These are phyloP conservation scores for Saguinus imperator DNA, from an alignment of 2,113 vertebrate genomes.

Conservation along the genomic window DNA sequence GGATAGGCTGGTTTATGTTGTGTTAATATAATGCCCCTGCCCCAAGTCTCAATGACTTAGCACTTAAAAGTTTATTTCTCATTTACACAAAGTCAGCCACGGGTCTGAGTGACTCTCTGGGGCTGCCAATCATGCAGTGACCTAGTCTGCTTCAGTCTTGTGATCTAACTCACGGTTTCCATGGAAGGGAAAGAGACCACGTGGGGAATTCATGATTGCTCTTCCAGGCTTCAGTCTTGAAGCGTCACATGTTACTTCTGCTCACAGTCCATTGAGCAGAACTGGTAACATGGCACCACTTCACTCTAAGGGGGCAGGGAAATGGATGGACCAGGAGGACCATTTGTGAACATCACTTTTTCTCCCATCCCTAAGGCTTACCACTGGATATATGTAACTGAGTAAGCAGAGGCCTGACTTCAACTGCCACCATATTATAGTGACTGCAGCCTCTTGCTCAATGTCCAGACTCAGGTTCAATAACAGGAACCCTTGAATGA, in stretches of 20 bases:
- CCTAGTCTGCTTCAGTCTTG: neutral
- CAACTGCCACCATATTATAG: neutral
- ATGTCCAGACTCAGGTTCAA: neutral
- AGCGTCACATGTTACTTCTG: neutral
- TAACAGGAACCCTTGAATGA: neutral
- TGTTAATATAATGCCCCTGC: neutral
- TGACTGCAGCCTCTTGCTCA: neutral
- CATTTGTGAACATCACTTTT: neutral
- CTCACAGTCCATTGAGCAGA: neutral
- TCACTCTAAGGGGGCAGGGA: neutral
- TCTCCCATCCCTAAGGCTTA: neutral
- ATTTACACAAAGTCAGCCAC: neutral
- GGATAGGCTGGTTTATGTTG: neutral
- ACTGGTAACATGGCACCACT: neutral
- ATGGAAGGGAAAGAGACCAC: neutral
- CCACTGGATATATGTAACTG: neutral
- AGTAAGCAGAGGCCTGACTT: neutral
- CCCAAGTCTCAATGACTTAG: neutral
- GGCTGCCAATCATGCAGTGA: neutral
- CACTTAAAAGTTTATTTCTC: conserved; percentile 46
- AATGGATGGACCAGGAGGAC: neutral
- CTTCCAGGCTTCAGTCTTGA: neutral
- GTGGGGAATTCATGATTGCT: neutral
- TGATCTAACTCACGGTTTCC: neutral
- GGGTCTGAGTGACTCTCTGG: neutral